Percentiles rank a stretch among this genome's conserved stretches.
Evolutionary conservation across 2,797 vertebrate species (phyloP).

Genomic region (Picus viridis): DNA sequence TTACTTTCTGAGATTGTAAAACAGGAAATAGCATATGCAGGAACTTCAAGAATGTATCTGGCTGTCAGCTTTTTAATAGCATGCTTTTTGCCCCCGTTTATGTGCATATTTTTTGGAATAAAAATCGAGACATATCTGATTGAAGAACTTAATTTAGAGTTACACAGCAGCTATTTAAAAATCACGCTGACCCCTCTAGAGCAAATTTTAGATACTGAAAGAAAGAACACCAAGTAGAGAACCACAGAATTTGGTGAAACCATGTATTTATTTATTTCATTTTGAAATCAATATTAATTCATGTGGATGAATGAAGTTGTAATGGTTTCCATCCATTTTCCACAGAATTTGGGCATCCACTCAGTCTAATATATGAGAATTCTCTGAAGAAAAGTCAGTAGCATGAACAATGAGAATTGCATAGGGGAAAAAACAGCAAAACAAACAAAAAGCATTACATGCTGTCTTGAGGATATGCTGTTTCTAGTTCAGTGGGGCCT

Average conservation of each 20-base stretch:
- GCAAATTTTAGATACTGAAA: background rate
- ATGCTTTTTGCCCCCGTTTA: slow-evolving; percentile 3
- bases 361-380: background rate
- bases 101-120: background rate
- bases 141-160: background rate
- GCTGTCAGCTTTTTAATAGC: background rate
- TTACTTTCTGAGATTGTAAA: slow-evolving; percentile 51
- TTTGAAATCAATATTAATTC: no score
- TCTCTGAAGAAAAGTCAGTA: background rate
- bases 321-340: slow-evolving; percentile 59
- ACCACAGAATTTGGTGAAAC: slow-evolving; percentile 2
- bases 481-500: background rate
- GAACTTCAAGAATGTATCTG: slow-evolving; percentile 36
- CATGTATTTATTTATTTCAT: background rate
- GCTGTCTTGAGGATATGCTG: background rate
- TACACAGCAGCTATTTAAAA: background rate
- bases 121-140: background rate
- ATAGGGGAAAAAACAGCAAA: background rate
- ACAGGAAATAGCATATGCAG: background rate
- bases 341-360: slow-evolving; percentile 44
- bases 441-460: background rate
- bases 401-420: background rate
- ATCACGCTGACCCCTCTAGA: background rate
- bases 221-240: background rate
- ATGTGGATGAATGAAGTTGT: background rate